Base-by-base conservation (phyloP, 2,888 invertebrate species). In the Protodeltote pygarga region DNA sequence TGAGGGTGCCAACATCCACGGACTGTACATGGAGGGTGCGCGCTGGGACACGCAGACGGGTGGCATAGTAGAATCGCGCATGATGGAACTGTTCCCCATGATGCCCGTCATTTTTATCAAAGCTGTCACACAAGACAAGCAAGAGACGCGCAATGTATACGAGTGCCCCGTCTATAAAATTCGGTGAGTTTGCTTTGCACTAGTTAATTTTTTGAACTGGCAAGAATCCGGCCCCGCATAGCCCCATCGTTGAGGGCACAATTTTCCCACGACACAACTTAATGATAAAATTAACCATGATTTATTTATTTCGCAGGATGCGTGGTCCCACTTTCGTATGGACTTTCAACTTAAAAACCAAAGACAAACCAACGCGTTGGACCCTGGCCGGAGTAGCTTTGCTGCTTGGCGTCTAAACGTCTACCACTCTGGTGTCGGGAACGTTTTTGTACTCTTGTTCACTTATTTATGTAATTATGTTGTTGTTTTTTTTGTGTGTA, bases 151-250 rank as follows among this genome's bases (percentile, higher is more conserved):
- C 63, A 97, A 96, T 79, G 94, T 97, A 60, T 98, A 98, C 85
- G 97, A 97, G 77, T 98, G 98, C 82, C 98, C 98, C 5, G 96
- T 98, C 3, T 98, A 98, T 85, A 98, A 98, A 89, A 98, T 98
- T 6, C 93, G 95, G 93, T 94, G 62, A 60, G 51, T 48, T 20
- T 1, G 1, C 1, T 20, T 10, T 27, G 3, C 3, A 4, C 4
- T 13, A 6, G 6, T 2, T 1, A 20, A 10, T 15, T n/a, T 2
- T 5, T 10, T 27, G 6, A 11, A 20, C 19, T n/a, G n/a, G n/a
- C n/a, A n/a, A n/a, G n/a, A n/a, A n/a, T n/a, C n/a, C n/a, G n/a
- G n/a, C n/a, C n/a, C n/a, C n/a, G n/a, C n/a, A n/a, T n/a, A n/a
- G n/a, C n/a, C n/a, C n/a, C n/a, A n/a, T n/a, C n/a, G n/a, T n/a